phyloP scores from a whole-genome alignment of 1,140 invertebrate species.

The Physella acuta region DNA sequence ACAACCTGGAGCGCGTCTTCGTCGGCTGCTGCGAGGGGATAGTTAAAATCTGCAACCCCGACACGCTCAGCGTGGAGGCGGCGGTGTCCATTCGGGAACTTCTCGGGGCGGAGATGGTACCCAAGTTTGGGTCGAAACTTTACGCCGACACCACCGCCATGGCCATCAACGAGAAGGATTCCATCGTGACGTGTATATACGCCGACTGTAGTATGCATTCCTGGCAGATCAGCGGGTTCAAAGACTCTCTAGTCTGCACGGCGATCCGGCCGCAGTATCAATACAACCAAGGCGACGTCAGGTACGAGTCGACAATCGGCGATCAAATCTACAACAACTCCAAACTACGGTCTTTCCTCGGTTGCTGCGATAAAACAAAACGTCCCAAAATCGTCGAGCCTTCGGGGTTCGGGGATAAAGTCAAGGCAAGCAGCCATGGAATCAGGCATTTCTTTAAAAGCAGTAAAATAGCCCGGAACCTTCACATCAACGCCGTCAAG shows the following conservation, averaged over 20 bases:
- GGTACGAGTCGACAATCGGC: background rate
- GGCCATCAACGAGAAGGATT: constrained; percentile 13
- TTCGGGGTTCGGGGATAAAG: background rate
- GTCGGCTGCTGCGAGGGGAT: constrained; percentile 17
- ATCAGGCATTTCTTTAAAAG: constrained; percentile 3
- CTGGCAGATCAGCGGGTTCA: constrained; percentile 6
- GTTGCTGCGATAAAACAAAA: background rate
- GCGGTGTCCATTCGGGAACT: background rate
- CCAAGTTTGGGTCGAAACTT: background rate
- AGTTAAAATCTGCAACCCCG: constrained; percentile 24
- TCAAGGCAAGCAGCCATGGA: background rate
- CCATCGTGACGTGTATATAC: constrained; percentile 17
- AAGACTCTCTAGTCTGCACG: constrained; percentile 11
- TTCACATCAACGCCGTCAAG: background rate
- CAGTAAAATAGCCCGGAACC: background rate
- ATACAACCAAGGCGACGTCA: background rate
- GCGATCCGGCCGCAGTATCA: background rate
- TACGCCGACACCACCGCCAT: constrained; percentile 8
- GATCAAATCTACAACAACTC: background rate
- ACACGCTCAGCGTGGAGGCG: constrained; percentile 1
- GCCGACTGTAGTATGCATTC: constrained; percentile 16
- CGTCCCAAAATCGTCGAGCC: background rate
- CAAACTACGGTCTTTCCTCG: constrained; percentile 8
- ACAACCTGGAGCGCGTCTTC: constrained; percentile 3
- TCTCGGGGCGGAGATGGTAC: background rate